Evolutionary conservation across 2,888 invertebrate species (phyloP), one percentile per base, ranked within the genome.

Genomic region (Coenonympha glycerion): DNA sequence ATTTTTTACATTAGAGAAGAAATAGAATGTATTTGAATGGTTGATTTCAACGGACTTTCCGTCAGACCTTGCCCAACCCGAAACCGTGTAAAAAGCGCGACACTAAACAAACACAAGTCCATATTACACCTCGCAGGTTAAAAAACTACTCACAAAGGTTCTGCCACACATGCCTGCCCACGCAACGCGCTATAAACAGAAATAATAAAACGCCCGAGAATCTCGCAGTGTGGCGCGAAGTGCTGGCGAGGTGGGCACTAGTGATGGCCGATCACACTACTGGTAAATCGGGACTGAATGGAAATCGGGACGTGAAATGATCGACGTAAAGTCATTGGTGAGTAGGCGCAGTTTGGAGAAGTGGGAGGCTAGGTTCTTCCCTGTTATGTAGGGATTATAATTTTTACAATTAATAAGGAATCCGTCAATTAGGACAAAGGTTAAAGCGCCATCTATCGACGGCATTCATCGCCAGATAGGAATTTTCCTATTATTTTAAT

Each of bases 181-280:
- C 8, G 9, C 8, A n/a, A n/a, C 9, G 4, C 55, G 55, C 62
- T 63, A 60, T 61, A 60, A 60, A 61, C 59, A 61, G 61, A 60
- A 61, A 65, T 58, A 61, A 51, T 50, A 59, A 46, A 61, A 58
- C 46, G 56, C 47, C 60, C 22, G 64, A 63, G 65, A 65, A 65
- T 65, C 54, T 65, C 64, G 47, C 65, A 59, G 65, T 64, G 60
- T 59, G 65, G 59, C 61, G 65, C 58, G 65, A 65, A 65, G 60
- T 55, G 55, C 49, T 50, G 52, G 39, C 47, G 49, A 19, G 22
- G 34, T 11, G n/a, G n/a, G 11, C 16, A 21, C 11, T 21, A 22
- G 31, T 44, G 30, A 13, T 31, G 42, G 13, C 21, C 11, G 13
- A 18, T 5, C 28, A 2, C 1, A 11, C 18, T n/a, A 3, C 9